Evolutionary conservation across 1,140 invertebrate species (phyloP).

Genomic region (Paralvinella palmiformis): DNA sequence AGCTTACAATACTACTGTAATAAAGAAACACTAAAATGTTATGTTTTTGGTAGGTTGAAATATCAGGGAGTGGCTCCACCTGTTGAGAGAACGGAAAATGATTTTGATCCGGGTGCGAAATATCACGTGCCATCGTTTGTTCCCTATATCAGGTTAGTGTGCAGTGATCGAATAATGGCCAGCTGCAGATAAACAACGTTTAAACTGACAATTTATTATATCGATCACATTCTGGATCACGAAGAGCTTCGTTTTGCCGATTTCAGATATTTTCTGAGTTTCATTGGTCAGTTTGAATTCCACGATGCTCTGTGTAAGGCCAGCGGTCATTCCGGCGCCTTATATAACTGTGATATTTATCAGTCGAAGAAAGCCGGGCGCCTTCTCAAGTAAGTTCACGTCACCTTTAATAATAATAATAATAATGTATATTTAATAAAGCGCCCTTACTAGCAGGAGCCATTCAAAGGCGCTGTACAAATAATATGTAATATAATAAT

Average conservation of each 20-base stretch:
- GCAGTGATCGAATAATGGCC: not conserved
- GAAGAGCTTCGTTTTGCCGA: not conserved
- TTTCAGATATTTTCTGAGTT: slow-evolving; percentile 56
- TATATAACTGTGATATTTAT: slow-evolving; percentile 89
- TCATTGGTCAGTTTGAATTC: slow-evolving; percentile 85
- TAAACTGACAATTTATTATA: not conserved
- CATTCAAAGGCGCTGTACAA: too few species aligned
- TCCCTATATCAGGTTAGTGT: slow-evolving; percentile 39
- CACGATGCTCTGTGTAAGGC: slow-evolving; percentile 73
- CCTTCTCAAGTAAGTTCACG: slow-evolving; percentile 34
- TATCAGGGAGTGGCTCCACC: slow-evolving; percentile 41
- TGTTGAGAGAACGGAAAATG: slow-evolving; percentile 24
- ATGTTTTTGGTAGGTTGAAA: too few species aligned
- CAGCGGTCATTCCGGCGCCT: slow-evolving; percentile 66
- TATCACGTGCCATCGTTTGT: slow-evolving; percentile 36
- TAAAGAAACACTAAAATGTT: too few species aligned
- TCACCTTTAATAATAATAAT: too few species aligned
- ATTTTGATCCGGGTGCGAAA: slow-evolving; percentile 46
- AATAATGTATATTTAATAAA: too few species aligned
- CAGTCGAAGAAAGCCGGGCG: slow-evolving; percentile 67
- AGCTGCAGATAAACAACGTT: not conserved
- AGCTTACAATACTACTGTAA: too few species aligned
- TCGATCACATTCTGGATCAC: not conserved
- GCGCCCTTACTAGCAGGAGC: too few species aligned
- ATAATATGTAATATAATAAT: too few species aligned